Percentiles rank a stretch among this genome's conserved stretches.
Evolutionary conservation across 2,113 vertebrate genomes (phyloP).

Genomic region (Mormyrus iriodes): DNA sequence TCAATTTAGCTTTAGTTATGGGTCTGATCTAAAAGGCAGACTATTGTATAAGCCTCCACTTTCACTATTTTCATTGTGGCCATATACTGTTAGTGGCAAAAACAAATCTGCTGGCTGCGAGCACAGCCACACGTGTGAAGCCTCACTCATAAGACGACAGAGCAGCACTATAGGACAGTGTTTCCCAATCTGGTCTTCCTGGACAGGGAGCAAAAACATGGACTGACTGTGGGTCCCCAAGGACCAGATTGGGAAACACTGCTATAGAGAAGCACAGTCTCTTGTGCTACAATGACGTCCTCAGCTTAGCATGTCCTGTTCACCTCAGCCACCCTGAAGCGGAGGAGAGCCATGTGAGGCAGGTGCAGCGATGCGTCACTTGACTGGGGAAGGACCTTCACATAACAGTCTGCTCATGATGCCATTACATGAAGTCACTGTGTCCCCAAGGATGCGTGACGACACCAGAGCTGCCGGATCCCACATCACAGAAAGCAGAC

Average conservation of each 20-base stretch:
- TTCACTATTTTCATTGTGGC: not conserved
- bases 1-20: not conserved
- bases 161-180: not conserved
- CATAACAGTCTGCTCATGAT: not conserved
- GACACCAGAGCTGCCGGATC: not conserved
- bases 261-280: not conserved
- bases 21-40: not conserved
- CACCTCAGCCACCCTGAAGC: not conserved
- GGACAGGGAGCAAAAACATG: not conserved
- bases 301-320: not conserved
- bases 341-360: not conserved
- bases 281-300: not conserved
- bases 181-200: not conserved
- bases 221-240: not conserved
- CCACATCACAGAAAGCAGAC: not conserved
- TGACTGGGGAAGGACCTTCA: not conserved
- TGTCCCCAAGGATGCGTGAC: not conserved
- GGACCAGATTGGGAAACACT: not conserved
- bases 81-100: not conserved
- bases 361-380: not conserved
- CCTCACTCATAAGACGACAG: not conserved
- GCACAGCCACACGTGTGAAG: not conserved
- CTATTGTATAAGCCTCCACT: not conserved
- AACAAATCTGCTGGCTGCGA: not conserved
- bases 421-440: not conserved